Evolutionary conservation across 2,797 vertebrate species (phyloP), one percentile per base, ranked within the genome.

Genomic region (Artibeus jamaicensis): DNA sequence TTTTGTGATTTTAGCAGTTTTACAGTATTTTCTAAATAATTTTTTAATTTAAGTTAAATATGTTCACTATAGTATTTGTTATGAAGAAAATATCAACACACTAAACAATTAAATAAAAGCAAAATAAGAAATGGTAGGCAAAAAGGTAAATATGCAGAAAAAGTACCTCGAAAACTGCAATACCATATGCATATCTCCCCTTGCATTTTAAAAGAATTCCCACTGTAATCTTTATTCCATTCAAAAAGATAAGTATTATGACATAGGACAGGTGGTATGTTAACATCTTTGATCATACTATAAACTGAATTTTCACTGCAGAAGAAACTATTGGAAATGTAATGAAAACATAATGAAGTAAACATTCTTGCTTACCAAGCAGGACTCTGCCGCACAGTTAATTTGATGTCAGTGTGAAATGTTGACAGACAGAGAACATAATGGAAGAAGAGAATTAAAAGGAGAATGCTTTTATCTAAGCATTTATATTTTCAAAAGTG

Each of bases 321-420:
- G 91, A 97, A 93, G 32, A 98, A 86, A 94, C 77, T 97, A 94
- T 81, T 96, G 88, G 73, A 98, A 98, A 96, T 96, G 86, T 86
- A 97, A 96, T 86, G 67, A 96, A 97, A 98, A 90, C 37, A 87
- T 94, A 97, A 97, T 67, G 89, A 98, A 97, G 67, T 90, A 70
- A 95, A 97, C 96, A 82, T 97, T 95, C 97, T 98, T 97, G 93
- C 91, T 97, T 97, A 96, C 67, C 89, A 97, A 97, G 93, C 96
- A 89, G 81, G 65, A 97, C 8, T 77, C 53, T 53, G 83, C 50
- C 94, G 46, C 12, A 81, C 44, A 95, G 59, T 26, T 98, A 97
- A 97, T 81, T 97, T 93, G 89, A 83, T 37, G 37, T 76, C 79
- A 94, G 12, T 92, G 70, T 89, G 88, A 98, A 96, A 97, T 76